Evolutionary conservation across 2,797 vertebrate species (phyloP).

Genomic region (Labroides dimidiatus): DNA sequence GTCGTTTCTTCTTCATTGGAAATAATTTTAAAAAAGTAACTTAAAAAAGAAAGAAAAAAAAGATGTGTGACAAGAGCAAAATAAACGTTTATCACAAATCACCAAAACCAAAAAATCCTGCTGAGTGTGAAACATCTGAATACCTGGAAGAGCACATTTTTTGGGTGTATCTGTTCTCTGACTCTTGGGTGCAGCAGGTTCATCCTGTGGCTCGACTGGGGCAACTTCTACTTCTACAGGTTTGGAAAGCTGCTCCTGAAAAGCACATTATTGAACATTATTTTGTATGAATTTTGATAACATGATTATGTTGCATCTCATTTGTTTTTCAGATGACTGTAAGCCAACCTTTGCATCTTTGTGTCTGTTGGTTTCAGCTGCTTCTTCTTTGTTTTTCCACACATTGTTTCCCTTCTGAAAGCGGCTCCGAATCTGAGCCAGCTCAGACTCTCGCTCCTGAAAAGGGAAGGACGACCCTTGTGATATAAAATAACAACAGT

Average conservation of each 20-base stretch:
- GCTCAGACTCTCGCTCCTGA: slow-evolving; percentile 93
- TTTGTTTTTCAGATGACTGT: background rate
- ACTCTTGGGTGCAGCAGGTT: slow-evolving; percentile 21
- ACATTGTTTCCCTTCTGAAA: slow-evolving; percentile 88
- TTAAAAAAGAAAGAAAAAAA: too few relatives aligned
- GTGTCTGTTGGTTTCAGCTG: slow-evolving; percentile 61
- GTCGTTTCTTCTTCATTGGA: too few relatives aligned
- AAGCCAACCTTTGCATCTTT: slow-evolving; percentile 57
- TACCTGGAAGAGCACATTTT: slow-evolving; percentile 54
- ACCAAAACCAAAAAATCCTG: background rate
- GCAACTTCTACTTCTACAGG: slow-evolving; percentile 19
- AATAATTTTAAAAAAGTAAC: too few relatives aligned
- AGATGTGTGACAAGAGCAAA: too few relatives aligned
- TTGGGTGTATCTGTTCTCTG: slow-evolving; percentile 19
- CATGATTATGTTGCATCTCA: background rate
- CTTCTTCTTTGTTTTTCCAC: slow-evolving; percentile 81
- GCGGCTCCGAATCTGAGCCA: slow-evolving; percentile 89
- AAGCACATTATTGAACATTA: background rate
- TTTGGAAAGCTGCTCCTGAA: slow-evolving; percentile 36
- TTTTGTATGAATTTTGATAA: accelerated
- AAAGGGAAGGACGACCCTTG: background rate
- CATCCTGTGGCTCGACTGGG: slow-evolving; percentile 17
- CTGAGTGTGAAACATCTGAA: background rate
- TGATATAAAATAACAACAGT: background rate
- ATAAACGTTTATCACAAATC: too few relatives aligned